Evolutionary conservation across 1,140 invertebrate species (phyloP).

Genomic region (Calephelis virginiensis): DNA sequence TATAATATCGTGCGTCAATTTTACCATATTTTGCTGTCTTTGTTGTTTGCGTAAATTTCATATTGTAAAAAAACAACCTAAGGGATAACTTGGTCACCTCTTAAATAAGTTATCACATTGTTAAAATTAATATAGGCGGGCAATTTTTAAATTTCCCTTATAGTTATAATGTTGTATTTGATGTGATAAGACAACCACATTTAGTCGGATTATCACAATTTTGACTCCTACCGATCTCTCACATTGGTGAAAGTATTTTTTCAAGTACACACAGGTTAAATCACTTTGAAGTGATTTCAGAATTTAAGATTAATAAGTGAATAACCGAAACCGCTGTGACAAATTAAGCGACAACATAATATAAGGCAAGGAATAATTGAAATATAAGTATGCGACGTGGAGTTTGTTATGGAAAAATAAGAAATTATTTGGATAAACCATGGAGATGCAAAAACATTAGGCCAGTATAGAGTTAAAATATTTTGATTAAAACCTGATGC

Average conservation of each 20-base stretch:
- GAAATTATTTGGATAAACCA: background rate
- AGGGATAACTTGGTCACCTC: conserved; percentile 44
- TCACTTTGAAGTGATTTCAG: conserved; percentile 5
- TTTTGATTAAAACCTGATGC: background rate
- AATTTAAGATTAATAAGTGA: conserved; percentile 3
- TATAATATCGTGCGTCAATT: conserved; percentile 56
- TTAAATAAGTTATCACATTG: conserved; percentile 65
- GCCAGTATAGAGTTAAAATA: conserved; percentile 3
- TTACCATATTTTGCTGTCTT: conserved; percentile 26
- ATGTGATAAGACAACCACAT: conserved; percentile 62
- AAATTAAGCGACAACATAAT: background rate
- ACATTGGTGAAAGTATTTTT: conserved; percentile 22
- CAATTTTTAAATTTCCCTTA: conserved; percentile 51
- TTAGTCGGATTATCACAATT: conserved; percentile 66
- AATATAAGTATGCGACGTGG: background rate
- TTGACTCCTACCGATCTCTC: conserved; percentile 55
- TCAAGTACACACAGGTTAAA: conserved; percentile 1
- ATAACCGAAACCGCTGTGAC: background rate
- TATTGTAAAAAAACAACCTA: conserved; percentile 30
- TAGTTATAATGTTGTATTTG: conserved; percentile 67
- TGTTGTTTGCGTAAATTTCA: conserved; percentile 42
- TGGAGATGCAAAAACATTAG: background rate
- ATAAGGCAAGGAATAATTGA: conserved; percentile 1
- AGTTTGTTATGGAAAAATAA: conserved; percentile 7
- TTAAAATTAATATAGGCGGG: conserved; percentile 62